These are phyloP conservation scores for Oscheius myriophilus DNA, from an alignment of 2,888 invertebrate genomes.

Conservation along the genomic window DNA sequence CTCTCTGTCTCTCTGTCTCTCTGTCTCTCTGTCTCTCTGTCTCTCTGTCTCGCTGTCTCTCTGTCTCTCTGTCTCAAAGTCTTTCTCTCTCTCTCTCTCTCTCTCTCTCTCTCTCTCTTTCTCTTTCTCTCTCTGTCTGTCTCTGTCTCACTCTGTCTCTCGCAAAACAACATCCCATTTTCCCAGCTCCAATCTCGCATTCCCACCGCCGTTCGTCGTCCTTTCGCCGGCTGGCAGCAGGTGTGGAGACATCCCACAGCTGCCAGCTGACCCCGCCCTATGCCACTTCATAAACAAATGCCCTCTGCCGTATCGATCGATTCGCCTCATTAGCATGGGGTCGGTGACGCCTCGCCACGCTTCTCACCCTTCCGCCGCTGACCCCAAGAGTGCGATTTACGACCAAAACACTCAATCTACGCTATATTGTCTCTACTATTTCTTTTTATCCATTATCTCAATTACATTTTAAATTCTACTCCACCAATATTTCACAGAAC, in stretches of 20 bases:
- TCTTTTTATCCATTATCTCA: too few species aligned
- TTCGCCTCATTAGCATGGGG: not conserved
- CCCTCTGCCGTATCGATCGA: conserved; percentile 17
- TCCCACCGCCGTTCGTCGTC: not conserved
- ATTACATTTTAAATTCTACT: too few species aligned
- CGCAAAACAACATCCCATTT: not conserved
- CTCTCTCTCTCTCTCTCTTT: not conserved
- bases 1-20: too few species aligned
- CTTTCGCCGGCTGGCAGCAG: conserved; percentile 17
- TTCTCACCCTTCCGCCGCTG: too few species aligned
- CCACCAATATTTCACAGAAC: too few species aligned
- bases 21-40: not conserved
- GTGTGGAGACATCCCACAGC: conserved; percentile 4
- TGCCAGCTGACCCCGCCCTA: conserved; percentile 22
- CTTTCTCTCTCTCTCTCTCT: not conserved
- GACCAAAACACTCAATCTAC: too few species aligned
- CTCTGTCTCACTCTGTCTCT: not conserved
- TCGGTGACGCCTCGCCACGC: too few species aligned
- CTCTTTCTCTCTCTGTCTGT: not conserved
- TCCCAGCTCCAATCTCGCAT: not conserved
- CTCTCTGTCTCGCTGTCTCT: not conserved
- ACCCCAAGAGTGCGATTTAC: too few species aligned
- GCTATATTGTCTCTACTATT: too few species aligned
- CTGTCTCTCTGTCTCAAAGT: not conserved
- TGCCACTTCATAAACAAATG: conserved; percentile 25